Conservation (phyloP, 2,888 invertebrate genomes). For the Cephus pygmeus region DNA sequence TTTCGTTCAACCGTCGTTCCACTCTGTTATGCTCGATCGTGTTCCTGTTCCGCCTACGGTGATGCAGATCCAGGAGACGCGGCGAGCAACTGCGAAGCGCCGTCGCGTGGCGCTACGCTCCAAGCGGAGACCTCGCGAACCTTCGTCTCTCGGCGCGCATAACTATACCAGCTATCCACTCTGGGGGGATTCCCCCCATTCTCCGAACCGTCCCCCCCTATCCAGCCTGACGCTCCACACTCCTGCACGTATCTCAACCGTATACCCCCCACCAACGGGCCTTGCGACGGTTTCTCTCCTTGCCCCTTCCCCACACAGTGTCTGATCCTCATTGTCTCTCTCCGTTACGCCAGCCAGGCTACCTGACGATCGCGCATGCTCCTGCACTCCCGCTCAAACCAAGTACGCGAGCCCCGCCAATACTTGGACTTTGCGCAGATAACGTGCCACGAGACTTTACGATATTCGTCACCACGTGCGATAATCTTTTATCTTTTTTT, state of each 20-base stretch:
- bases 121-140: constrained; percentile 65
- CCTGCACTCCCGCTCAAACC: background rate
- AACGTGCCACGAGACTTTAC: background rate
- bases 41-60: background rate
- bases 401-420: background rate
- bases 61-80: constrained; percentile 3
- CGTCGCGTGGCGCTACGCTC: constrained; percentile 60
- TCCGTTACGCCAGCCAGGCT: background rate
- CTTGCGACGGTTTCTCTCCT: constrained; percentile 13
- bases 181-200: constrained; percentile 7
- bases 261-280: constrained; percentile 23
- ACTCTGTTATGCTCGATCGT: background rate
- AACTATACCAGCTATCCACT: constrained; percentile 11
- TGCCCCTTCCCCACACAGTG: constrained; percentile 20
- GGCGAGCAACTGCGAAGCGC: constrained; percentile 28
- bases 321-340: background rate
- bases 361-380: background rate
- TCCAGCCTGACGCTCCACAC: background rate
- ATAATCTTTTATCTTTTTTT: background rate
- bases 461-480: background rate
- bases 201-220: background rate
- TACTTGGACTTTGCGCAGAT: background rate
- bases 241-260: background rate
- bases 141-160: constrained; percentile 22
- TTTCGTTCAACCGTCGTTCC: background rate